Evolutionary conservation across 2,888 invertebrate genomes (phyloP).

Genomic region (Lepetodrilus schrolli): DNA sequence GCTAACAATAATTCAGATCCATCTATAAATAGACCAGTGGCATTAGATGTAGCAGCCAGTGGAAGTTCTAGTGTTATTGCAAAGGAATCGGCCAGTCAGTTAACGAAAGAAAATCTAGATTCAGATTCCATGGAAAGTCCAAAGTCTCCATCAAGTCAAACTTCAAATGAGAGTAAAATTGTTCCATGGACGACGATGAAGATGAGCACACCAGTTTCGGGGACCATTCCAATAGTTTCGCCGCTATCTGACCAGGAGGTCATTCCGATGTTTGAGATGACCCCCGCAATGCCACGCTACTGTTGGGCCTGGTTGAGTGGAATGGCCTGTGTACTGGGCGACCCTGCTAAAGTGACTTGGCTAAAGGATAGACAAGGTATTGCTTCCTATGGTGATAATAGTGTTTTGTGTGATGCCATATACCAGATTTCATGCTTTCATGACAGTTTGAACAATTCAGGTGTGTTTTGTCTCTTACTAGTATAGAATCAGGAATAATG

Average conservation of each 20-base stretch:
- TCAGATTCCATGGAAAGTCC: not conserved
- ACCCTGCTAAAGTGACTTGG: conserved; percentile 46
- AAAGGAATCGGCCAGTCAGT: not conserved
- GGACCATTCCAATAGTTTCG: not conserved
- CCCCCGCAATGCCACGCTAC: conserved; percentile 42
- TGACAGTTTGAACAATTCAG: no score
- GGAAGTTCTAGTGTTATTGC: not conserved
- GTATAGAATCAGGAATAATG: no score
- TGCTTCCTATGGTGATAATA: no score
- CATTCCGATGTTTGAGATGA: conserved; percentile 30
- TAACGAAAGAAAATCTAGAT: not conserved
- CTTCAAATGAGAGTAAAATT: not conserved
- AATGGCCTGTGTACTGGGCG: conserved; percentile 44
- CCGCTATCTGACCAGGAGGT: conserved; percentile 8
- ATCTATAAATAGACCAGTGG: no score
- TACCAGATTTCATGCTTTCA: no score
- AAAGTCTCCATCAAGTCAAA: not conserved
- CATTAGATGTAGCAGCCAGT: no score
- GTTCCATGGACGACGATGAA: conserved; percentile 29
- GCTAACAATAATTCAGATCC: not conserved
- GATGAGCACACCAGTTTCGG: conserved; percentile 30
- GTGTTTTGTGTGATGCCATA: no score
- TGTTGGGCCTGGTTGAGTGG: conserved; percentile 50
- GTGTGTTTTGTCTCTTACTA: no score
- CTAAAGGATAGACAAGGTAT: conserved; percentile 34